Evolutionary conservation across 2,113 vertebrate species (phyloP).

Genomic region (Clarias gariepinus): DNA sequence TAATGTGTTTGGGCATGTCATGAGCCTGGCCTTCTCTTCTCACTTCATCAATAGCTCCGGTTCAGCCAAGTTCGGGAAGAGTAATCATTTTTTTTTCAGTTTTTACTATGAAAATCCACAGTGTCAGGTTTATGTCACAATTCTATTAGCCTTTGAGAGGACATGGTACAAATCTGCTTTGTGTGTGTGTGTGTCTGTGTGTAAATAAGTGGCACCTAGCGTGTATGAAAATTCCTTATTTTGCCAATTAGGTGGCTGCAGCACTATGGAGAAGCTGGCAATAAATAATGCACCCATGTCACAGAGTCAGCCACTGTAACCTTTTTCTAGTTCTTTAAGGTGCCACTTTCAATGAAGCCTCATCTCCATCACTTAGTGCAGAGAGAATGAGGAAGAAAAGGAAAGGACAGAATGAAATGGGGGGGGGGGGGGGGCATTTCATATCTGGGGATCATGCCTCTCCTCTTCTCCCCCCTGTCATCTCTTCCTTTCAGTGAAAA

Average conservation of each 20-base stretch:
- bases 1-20: conserved; percentile 32
- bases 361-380: conserved; percentile 60
- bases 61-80: not conserved
- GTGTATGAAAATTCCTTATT: conserved; percentile 52
- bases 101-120: not conserved
- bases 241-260: conserved; percentile 52
- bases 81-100: not conserved
- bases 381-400: conserved; percentile 11
- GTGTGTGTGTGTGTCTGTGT: not conserved
- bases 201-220: not conserved
- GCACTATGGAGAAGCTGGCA: conserved; percentile 41
- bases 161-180: not conserved
- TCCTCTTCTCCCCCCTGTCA: conserved; percentile 46
- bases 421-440: conserved; percentile 35
- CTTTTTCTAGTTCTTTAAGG: conserved; percentile 61
- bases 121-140: not conserved
- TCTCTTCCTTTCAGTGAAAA: conserved; percentile 35
- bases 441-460: conserved; percentile 53
- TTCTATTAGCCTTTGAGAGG: not conserved
- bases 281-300: conserved; percentile 62
- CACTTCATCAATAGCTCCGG: conserved; percentile 31
- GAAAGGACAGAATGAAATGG: conserved; percentile 23
- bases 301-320: conserved; percentile 60
- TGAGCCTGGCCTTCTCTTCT: conserved; percentile 33
- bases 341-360: conserved; percentile 61